Conservation (phyloP, 2,888 invertebrate species). For the Plagiodera versicolora region DNA sequence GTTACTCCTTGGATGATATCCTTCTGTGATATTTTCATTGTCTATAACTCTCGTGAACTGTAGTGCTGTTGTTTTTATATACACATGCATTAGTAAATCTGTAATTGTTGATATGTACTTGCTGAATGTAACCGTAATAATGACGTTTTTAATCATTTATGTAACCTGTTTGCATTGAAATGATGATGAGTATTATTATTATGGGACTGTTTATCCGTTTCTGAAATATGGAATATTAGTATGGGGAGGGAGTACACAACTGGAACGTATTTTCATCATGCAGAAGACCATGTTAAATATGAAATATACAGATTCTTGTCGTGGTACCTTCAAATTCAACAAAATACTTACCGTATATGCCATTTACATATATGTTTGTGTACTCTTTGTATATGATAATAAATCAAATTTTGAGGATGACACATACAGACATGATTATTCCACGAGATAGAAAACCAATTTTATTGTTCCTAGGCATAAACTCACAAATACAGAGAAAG, state of each 20-base stretch:
- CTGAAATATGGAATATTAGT: not conserved
- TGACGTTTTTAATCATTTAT: too few relatives aligned
- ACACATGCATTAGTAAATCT: too few relatives aligned
- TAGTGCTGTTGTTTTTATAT: too few relatives aligned
- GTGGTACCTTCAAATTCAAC: not conserved
- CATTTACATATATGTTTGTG: not conserved
- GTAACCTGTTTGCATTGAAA: too few relatives aligned
- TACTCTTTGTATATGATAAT: not conserved
- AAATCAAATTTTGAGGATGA: not conserved
- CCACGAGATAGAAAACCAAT: too few relatives aligned
- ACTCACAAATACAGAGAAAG: not conserved
- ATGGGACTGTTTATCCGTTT: not conserved
- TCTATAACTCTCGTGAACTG: too few relatives aligned
- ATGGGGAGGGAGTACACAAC: not conserved
- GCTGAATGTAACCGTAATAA: too few relatives aligned
- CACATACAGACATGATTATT: not conserved
- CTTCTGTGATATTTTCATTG: too few relatives aligned
- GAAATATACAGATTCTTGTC: not conserved
- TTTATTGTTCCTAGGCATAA: not conserved
- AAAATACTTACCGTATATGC: not conserved
- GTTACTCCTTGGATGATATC: too few relatives aligned
- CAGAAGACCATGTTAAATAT: not conserved
- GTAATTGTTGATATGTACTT: too few relatives aligned
- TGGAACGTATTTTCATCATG: not conserved
- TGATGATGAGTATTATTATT: too few relatives aligned